Percentiles rank a stretch among this genome's conserved stretches.
Conservation (phyloP, 1,140 invertebrate species). For the Plectrocnemia conspersa region DNA sequence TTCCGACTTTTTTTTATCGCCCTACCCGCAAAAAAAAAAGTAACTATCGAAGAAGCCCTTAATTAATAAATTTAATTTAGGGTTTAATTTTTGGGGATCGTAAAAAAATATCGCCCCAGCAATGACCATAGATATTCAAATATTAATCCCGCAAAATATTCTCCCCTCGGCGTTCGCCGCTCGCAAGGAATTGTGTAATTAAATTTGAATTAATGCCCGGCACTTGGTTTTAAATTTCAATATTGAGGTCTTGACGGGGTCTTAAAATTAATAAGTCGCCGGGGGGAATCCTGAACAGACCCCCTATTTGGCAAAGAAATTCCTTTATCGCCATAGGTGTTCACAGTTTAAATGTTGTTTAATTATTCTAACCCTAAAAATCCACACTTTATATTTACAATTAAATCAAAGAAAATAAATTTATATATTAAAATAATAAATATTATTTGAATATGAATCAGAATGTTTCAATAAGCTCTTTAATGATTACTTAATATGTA, state of each 20-base stretch:
- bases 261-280: conserved; percentile 9
- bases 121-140: conserved; percentile 1
- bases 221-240: conserved; percentile 8
- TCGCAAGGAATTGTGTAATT: conserved; percentile 2
- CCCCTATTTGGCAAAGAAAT: background rate
- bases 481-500: no score
- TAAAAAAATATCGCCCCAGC: no score
- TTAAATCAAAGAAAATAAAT: no score
- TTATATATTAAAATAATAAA: no score
- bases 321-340: background rate
- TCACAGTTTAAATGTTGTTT: conserved; percentile 5
- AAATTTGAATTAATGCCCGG: conserved; percentile 11
- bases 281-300: background rate
- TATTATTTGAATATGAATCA: no score
- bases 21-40: no score
- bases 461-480: no score
- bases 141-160: conserved; percentile 4
- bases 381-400: no score
- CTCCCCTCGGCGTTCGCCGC: background rate
- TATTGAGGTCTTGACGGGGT: conserved; percentile 7
- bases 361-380: conserved; percentile 1
- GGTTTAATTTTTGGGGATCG: no score
- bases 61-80: no score
- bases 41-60: no score
- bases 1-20: no score